These are phyloP conservation scores for Isichthys henryi DNA, from an alignment of 2,113 vertebrate genomes.

Conservation along the genomic window DNA sequence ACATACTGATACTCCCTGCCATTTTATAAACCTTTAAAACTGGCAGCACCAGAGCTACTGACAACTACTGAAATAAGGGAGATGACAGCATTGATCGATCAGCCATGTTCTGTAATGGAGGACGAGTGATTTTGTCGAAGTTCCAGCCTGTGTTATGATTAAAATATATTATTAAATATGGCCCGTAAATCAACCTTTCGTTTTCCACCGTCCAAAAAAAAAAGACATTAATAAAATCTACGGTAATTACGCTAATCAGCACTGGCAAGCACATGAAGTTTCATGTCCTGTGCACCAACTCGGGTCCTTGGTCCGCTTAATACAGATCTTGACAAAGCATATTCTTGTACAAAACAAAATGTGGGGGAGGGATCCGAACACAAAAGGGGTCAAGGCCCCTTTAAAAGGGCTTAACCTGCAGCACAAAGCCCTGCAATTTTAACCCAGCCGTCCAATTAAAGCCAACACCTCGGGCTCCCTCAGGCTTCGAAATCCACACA, in stretches of 20 bases:
- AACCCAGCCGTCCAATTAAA: background rate
- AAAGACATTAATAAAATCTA: background rate
- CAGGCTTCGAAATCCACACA: background rate
- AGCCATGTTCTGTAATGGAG: background rate
- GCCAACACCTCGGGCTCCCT: background rate
- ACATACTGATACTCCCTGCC: background rate
- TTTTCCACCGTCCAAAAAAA: background rate
- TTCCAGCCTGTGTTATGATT: background rate
- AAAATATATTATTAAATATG: background rate
- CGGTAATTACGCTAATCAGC: background rate
- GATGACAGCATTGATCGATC: background rate
- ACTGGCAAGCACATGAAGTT: background rate
- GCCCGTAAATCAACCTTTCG: background rate
- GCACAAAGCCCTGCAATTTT: background rate
- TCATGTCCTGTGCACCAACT: background rate
- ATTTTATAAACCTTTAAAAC: background rate
- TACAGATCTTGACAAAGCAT: background rate
- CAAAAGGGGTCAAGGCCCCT: background rate
- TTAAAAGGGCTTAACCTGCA: background rate
- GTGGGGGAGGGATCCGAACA: background rate
- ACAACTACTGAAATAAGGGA: background rate
- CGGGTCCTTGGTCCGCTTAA: background rate
- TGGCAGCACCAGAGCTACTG: background rate
- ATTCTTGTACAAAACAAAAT: background rate
- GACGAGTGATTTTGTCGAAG: background rate